phyloP scores from a whole-genome alignment of 1,140 invertebrate species.

The Caerostris darwini region DNA sequence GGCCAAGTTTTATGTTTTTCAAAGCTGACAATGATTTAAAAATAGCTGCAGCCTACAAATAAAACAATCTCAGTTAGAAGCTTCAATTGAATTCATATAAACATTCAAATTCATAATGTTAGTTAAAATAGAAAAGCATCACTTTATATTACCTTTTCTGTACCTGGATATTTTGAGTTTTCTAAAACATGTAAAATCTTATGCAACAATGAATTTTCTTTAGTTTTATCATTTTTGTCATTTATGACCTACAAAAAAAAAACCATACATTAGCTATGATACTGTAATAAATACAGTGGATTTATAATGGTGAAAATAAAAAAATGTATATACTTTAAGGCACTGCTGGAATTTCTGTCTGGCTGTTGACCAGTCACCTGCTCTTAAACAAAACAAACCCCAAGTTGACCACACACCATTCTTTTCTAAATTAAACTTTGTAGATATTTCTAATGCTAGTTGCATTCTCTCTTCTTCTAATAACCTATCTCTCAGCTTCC shows the following conservation, averaged over 20 bases:
- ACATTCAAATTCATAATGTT: too few species aligned
- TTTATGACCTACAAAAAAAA: slow-evolving; percentile 19
- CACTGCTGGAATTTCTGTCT: slow-evolving; percentile 84
- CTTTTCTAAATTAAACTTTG: slow-evolving; percentile 91
- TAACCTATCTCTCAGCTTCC: slow-evolving; percentile 81
- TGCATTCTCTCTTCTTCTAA: slow-evolving; percentile 91
- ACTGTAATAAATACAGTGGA: too few species aligned
- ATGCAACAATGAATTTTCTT: slow-evolving; percentile 59
- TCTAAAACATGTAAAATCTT: slow-evolving; percentile 75
- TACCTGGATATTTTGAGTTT: slow-evolving; percentile 63
- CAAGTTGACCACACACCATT: slow-evolving; percentile 91
- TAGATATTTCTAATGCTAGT: slow-evolving; percentile 91
- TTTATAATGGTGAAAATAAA: too few species aligned
- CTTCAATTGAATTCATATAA: too few species aligned
- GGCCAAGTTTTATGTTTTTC: slow-evolving; percentile 57
- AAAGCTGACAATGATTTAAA: slow-evolving; percentile 50
- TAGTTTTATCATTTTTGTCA: slow-evolving; percentile 69
- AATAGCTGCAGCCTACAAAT: slow-evolving; percentile 66
- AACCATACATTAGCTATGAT: too few species aligned
- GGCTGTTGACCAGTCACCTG: slow-evolving; percentile 88
- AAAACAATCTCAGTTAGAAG: not conserved
- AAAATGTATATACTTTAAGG: slow-evolving; percentile 79
- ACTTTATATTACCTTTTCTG: slow-evolving; percentile 41
- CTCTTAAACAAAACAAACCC: slow-evolving; percentile 91
- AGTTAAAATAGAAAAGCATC: too few species aligned